Conservation (phyloP, 1,140 invertebrate genomes). For the Mamestra configurata region DNA sequence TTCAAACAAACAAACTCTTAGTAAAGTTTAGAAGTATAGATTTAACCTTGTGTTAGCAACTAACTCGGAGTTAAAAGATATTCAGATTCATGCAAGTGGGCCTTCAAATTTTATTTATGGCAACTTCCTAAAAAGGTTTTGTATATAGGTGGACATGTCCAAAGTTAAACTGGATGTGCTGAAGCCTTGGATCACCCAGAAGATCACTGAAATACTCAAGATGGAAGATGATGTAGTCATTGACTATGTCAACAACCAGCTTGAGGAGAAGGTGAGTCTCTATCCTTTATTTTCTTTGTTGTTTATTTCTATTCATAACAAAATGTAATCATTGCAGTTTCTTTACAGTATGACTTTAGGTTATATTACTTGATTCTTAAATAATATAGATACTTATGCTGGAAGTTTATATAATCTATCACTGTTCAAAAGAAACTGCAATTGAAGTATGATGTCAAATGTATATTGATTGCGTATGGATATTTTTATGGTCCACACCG, state of each 20-base stretch:
- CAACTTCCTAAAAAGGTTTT: not conserved
- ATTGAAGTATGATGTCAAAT: constrained; percentile 83
- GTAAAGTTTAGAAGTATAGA: no score
- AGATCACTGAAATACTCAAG: constrained; percentile 97
- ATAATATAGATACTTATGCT: constrained; percentile 1
- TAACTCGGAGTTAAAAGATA: no score
- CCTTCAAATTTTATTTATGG: not conserved
- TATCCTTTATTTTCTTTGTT: constrained; percentile 54
- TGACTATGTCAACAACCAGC: constrained; percentile 99
- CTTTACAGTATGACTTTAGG: constrained; percentile 64
- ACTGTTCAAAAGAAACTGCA: constrained; percentile 81
- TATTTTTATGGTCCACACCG: constrained; percentile 88
- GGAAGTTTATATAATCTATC: constrained; percentile 30
- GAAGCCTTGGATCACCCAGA: constrained; percentile 99
- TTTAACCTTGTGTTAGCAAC: no score
- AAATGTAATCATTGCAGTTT: constrained; percentile 87
- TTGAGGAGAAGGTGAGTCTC: constrained; percentile 95
- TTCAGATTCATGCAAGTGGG: no score
- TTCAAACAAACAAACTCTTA: no score
- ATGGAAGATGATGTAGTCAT: constrained; percentile 99
- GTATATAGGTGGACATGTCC: constrained; percentile 97
- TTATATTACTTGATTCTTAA: constrained; percentile 24
- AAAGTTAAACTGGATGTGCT: constrained; percentile 99
- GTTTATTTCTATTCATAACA: constrained; percentile 65
- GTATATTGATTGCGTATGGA: constrained; percentile 88